These are phyloP conservation scores for Musca domestica DNA, from an alignment of 1,140 invertebrate genomes.

Conservation along the genomic window DNA sequence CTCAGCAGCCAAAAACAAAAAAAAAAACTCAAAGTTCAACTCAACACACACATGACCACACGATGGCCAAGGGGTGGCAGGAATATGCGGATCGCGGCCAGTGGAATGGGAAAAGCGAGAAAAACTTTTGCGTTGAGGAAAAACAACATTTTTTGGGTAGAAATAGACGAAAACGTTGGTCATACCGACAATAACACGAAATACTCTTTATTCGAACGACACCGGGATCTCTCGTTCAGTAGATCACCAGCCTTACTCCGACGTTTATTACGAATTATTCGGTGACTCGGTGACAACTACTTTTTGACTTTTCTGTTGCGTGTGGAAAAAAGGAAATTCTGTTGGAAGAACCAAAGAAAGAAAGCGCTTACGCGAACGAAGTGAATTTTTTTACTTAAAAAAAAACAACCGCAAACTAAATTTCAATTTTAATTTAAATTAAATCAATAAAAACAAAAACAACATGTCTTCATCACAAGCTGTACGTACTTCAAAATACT, in stretches of 20 bases:
- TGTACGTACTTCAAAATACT: constrained; percentile 84
- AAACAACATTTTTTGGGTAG: constrained; percentile 19
- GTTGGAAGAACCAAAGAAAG: constrained; percentile 7
- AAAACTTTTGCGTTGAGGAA: constrained; percentile 24
- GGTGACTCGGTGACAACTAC: constrained; percentile 55
- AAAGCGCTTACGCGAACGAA: constrained; percentile 24
- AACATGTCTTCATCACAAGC: constrained; percentile 66
- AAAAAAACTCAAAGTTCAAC: constrained; percentile 1
- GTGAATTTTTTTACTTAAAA: constrained; percentile 23
- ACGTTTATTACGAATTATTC: constrained; percentile 55
- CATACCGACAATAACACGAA: constrained; percentile 40
- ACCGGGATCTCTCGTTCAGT: constrained; percentile 55
- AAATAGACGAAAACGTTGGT: constrained; percentile 27
- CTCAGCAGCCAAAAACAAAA: too few relatives aligned
- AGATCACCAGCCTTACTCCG: constrained; percentile 56
- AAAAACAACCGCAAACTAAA: constrained; percentile 23
- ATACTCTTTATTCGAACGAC: constrained; percentile 56
- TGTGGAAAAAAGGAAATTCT: constrained; percentile 24
- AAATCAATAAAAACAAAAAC: constrained; percentile 35
- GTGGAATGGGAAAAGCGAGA: not conserved
- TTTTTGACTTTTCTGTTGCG: constrained; percentile 29
- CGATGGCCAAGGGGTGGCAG: not conserved
- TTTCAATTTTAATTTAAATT: constrained; percentile 9
- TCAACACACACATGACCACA: constrained; percentile 21
- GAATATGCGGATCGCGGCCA: too few relatives aligned